Evolutionary conservation across 2,888 invertebrate species (phyloP).

Genomic region (Pandemis corylana): DNA sequence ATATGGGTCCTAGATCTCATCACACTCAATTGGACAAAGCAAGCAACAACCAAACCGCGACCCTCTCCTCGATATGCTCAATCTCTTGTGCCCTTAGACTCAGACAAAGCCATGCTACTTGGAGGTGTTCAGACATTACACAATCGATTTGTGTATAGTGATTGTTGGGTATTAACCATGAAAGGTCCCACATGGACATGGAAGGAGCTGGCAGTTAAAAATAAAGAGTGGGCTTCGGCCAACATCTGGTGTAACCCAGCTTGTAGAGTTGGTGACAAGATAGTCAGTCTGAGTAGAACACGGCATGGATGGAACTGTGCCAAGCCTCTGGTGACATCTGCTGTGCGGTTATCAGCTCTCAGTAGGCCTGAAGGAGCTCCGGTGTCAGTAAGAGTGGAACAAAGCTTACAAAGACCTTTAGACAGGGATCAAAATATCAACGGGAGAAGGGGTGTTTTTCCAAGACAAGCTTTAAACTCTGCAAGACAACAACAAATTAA

Average conservation of each 20-base stretch:
- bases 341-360: constrained; percentile 76
- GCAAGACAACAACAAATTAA: constrained; percentile 58
- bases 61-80: constrained; percentile 96
- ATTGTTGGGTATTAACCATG: constrained; percentile 96
- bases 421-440: constrained; percentile 91
- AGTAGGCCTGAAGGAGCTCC: constrained; percentile 74
- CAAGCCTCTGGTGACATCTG: constrained; percentile 83
- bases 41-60: constrained; percentile 87
- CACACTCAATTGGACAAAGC: constrained; percentile 91
- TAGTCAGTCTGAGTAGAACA: constrained; percentile 89
- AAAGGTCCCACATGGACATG: constrained; percentile 89
- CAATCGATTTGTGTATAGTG: constrained; percentile 90
- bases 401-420: constrained; percentile 78
- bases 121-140: constrained; percentile 96
- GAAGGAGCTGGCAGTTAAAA: constrained; percentile 90
- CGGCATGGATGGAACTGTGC: constrained; percentile 82
- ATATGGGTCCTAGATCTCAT: constrained; percentile 95
- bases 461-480: constrained; percentile 63
- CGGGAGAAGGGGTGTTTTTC: constrained; percentile 87
- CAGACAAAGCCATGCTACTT: constrained; percentile 90
- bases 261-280: constrained; percentile 90
- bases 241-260: constrained; percentile 98
- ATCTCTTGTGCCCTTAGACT: constrained; percentile 93
- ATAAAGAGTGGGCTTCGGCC: constrained; percentile 92
- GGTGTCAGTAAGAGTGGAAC: constrained; percentile 79